These are phyloP conservation scores for Crotalus helleri DNA, from an alignment of 2,113 vertebrate species.

Conservation along the genomic window DNA sequence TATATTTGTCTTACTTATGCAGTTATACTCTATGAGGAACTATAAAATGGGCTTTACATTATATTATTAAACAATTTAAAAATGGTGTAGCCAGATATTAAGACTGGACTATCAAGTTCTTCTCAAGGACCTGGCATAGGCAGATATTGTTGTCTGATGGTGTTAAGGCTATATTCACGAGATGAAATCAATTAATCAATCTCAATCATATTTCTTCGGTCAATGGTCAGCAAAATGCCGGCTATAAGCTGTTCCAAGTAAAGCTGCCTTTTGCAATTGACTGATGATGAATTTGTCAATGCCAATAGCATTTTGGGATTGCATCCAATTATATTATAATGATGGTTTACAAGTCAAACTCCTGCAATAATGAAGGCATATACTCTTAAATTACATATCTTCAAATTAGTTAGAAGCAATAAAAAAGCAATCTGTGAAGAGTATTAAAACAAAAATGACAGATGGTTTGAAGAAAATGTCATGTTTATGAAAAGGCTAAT, in stretches of 20 bases:
- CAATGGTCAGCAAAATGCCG: too few relatives aligned
- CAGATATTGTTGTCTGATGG: too few relatives aligned
- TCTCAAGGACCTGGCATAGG: too few relatives aligned
- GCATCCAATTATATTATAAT: background rate
- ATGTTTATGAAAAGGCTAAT: background rate
- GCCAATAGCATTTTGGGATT: background rate
- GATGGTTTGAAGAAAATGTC: background rate
- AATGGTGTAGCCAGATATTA: background rate
- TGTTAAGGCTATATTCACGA: too few relatives aligned
- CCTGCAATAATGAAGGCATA: background rate
- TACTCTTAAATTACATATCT: background rate
- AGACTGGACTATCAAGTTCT: background rate
- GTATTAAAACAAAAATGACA: background rate
- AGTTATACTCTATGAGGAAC: background rate
- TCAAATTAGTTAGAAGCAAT: background rate
- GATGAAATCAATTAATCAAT: too few relatives aligned
- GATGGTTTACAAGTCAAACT: background rate
- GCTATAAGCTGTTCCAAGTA: too few relatives aligned
- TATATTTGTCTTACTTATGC: background rate
- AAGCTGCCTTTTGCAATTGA: too few relatives aligned
- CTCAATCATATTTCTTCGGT: too few relatives aligned
- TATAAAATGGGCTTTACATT: background rate
- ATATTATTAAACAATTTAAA: background rate
- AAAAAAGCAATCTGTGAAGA: background rate
- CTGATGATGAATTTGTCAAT: background rate